Evolutionary conservation across 1,140 invertebrate genomes (phyloP).

Genomic region (Ephestia elutella): DNA sequence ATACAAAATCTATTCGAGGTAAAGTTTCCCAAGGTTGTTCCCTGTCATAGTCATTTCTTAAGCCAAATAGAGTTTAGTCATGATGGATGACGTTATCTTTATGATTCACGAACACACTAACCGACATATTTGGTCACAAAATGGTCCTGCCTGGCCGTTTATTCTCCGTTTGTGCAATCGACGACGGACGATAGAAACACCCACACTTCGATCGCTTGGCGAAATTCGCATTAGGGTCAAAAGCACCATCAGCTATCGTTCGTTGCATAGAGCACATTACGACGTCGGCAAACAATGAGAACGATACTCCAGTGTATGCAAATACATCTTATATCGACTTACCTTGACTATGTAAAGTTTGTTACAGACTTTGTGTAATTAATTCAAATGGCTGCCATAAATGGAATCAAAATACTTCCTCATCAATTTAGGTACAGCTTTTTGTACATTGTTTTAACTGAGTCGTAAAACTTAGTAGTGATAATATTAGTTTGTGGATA

Average conservation of each 20-base stretch:
- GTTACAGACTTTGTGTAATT: neutral
- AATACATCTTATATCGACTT: neutral
- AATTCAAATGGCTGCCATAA: neutral
- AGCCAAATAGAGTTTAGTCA: slow-evolving; percentile 3
- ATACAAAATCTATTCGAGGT: neutral
- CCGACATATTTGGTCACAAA: slow-evolving; percentile 3
- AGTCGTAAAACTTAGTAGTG: too few relatives aligned
- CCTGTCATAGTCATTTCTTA: neutral
- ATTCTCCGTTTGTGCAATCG: slow-evolving; percentile 9
- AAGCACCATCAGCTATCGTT: slow-evolving; percentile 12
- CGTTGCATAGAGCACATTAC: neutral
- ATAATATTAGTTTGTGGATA: slow-evolving; percentile 13
- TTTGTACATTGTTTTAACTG: too few relatives aligned
- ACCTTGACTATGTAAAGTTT: neutral
- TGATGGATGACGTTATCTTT: neutral
- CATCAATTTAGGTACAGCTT: neutral
- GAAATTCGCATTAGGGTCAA: slow-evolving; percentile 20
- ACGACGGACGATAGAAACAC: slow-evolving; percentile 12
- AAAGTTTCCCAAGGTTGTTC: neutral
- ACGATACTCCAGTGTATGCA: neutral
- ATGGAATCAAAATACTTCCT: neutral
- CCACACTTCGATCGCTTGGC: slow-evolving; percentile 14
- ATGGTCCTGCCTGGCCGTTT: neutral
- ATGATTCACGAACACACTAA: slow-evolving; percentile 1
- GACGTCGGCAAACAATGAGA: neutral